phyloP scores from a whole-genome alignment of 2,113 vertebrate genomes.

The Campylomormyrus tamandua region DNA sequence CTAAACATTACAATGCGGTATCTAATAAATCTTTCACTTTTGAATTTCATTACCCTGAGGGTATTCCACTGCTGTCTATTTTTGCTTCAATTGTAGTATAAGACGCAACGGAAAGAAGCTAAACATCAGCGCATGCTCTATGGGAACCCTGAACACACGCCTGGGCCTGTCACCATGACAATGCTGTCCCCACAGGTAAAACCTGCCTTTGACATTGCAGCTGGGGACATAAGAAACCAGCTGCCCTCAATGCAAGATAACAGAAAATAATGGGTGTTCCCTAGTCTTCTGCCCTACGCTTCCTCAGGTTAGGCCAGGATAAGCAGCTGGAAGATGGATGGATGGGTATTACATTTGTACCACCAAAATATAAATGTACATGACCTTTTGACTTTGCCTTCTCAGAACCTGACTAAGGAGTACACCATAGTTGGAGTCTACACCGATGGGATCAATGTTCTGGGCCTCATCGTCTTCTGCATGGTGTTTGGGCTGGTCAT shows the following conservation, averaged over 20 bases:
- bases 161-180: constrained; percentile 34
- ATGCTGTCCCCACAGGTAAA: constrained; percentile 49
- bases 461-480: constrained; percentile 75
- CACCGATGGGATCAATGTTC: constrained; percentile 66
- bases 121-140: constrained; percentile 1
- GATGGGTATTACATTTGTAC: not conserved
- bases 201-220: not conserved
- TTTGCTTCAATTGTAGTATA: constrained; percentile 54
- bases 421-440: constrained; percentile 65
- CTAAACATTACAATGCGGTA: not conserved
- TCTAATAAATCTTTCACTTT: not conserved
- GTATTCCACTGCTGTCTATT: not conserved
- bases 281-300: not conserved
- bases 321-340: not conserved
- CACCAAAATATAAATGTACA: not conserved
- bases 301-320: not conserved
- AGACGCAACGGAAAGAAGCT: constrained; percentile 66
- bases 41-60: not conserved
- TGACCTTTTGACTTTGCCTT: not conserved
- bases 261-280: not conserved
- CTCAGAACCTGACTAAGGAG: constrained; percentile 65
- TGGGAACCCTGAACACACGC: constrained; percentile 35
- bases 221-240: not conserved
- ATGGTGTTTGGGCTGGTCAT: constrained; percentile 72
- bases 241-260: not conserved